Percentiles rank a stretch among this genome's conserved stretches.
phyloP scores from a whole-genome alignment of 2,113 vertebrate genomes.

The Callipepla squamata region DNA sequence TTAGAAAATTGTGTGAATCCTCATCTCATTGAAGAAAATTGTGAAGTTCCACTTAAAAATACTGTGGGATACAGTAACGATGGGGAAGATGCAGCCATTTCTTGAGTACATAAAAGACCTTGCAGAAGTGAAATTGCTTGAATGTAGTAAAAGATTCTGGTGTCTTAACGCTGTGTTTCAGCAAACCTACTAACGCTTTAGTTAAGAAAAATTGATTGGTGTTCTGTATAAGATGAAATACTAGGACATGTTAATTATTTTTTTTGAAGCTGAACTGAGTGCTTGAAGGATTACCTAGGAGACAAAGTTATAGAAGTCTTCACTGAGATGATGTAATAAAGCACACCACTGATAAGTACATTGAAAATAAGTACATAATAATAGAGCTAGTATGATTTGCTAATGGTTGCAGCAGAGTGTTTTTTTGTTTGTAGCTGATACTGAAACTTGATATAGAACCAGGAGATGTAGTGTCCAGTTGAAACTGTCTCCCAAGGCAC shows the following conservation, averaged over 20 bases:
- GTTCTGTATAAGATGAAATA: background rate
- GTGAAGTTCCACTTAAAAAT: background rate
- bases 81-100: background rate
- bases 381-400: background rate
- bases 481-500: background rate
- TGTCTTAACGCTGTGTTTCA: background rate
- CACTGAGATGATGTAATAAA: background rate
- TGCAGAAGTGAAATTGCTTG: background rate
- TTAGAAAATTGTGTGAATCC: background rate
- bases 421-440: constrained; percentile 2
- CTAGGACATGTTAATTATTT: background rate
- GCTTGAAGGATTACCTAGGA: background rate
- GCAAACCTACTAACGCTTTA: background rate
- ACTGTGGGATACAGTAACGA: background rate
- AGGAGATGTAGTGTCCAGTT: background rate
- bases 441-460: constrained; percentile 7
- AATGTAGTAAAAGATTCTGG: background rate
- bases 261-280: background rate
- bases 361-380: constrained; percentile 5
- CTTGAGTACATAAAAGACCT: background rate
- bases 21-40: background rate
- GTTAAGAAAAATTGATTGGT: background rate
- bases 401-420: background rate
- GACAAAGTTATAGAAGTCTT: background rate
- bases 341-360: background rate